A percentile compares a stretch with the other conserved stretches of the same genome.
phyloP scores from a whole-genome alignment of 92 coral and sea anemone genomes.

The Montipora capitata region DNA sequence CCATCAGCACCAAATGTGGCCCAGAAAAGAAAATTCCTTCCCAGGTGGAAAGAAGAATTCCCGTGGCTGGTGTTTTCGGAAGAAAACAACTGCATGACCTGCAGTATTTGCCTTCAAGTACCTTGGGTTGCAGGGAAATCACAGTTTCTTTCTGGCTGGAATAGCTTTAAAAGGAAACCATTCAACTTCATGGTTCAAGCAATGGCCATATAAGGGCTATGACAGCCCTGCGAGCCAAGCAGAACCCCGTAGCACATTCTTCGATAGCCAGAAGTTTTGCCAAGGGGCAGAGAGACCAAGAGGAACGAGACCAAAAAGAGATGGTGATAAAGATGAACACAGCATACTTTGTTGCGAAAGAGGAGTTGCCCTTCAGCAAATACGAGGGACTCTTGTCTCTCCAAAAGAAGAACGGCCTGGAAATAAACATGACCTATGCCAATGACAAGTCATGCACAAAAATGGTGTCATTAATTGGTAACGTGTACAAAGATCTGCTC shows the following conservation, averaged over 20 bases:
- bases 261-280: too few species aligned
- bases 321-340: conserved; percentile 30
- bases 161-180: conserved; percentile 38
- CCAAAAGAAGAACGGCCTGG: conserved; percentile 52
- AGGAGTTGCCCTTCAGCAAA: conserved; percentile 43
- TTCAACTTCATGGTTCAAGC: conserved; percentile 43
- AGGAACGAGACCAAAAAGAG: too few species aligned
- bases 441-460: conserved; percentile 41
- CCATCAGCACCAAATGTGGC: too few species aligned
- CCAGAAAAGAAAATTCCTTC: too few species aligned
- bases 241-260: too few species aligned
- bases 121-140: conserved; percentile 38
- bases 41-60: too few species aligned
- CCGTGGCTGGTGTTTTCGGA: conserved; percentile 42
- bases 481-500: conserved; percentile 28
- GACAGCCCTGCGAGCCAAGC: not conserved
- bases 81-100: conserved; percentile 28
- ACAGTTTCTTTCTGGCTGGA: conserved; percentile 47
- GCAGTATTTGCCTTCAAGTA: conserved; percentile 33
- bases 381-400: conserved; percentile 11
- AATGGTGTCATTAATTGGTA: conserved; percentile 58
- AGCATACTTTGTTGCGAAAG: conserved; percentile 27
- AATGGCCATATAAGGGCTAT: conserved; percentile 39
- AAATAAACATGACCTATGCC: conserved; percentile 31
- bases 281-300: too few species aligned